Percentiles rank a stretch among this genome's conserved stretches.
Conservation (phyloP, 2,888 invertebrate species). For the Spilosoma lubricipeda region DNA sequence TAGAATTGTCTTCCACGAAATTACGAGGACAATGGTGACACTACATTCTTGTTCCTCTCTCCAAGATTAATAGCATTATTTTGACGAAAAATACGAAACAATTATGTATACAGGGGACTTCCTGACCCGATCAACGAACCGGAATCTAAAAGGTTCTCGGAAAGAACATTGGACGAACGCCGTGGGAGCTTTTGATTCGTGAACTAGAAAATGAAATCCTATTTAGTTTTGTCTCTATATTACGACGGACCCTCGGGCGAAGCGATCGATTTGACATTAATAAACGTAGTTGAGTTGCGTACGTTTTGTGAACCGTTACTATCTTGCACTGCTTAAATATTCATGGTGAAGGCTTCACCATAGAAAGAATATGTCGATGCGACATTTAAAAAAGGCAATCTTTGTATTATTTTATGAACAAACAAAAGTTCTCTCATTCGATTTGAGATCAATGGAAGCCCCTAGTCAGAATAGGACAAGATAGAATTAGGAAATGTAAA, state of each 20-base stretch:
- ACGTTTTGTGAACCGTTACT: constrained; percentile 74
- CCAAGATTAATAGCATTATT: constrained; percentile 79
- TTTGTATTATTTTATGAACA: not conserved
- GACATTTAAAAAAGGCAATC: not conserved
- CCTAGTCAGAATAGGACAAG: not conserved
- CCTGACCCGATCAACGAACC: constrained; percentile 64
- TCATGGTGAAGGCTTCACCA: not conserved
- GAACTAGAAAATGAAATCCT: constrained; percentile 84
- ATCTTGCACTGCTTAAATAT: constrained; percentile 40
- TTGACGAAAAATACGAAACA: constrained; percentile 78
- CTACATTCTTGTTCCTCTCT: constrained; percentile 76
- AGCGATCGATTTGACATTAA: constrained; percentile 78
- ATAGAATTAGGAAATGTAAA: no score
- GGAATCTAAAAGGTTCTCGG: constrained; percentile 64
- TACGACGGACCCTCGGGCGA: constrained; percentile 53
- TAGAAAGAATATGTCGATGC: not conserved
- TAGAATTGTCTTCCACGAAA: constrained; percentile 67
- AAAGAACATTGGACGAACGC: constrained; percentile 60
- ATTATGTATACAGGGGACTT: constrained; percentile 64
- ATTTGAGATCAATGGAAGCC: not conserved
- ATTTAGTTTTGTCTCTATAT: constrained; percentile 58
- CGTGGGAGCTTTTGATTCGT: constrained; percentile 75
- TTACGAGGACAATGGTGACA: constrained; percentile 47
- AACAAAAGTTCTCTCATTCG: not conserved
- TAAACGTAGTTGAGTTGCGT: constrained; percentile 73